Evolutionary conservation across 2,888 invertebrate genomes (phyloP), one percentile per base, ranked within the genome.

Genomic region (Drosophila testacea): DNA sequence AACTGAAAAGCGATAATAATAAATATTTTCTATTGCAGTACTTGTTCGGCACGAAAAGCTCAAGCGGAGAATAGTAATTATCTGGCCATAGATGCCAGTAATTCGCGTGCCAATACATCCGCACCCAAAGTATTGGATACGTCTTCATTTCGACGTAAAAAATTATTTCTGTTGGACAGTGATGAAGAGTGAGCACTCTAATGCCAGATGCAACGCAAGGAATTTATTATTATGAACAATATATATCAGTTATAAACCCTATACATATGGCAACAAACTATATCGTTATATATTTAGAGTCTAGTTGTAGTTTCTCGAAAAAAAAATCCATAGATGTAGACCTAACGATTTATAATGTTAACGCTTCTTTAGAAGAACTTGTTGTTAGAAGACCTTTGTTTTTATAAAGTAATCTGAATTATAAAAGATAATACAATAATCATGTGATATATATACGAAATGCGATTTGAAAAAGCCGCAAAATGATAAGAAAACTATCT

Each of bases 121-220:
- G 36, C 70, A 5, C 57, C 81, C 4, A 84, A 84, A 59, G 47
- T 67, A 36, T 66, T 84, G 56, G 92, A 92, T 78, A 79, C 88
- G 27, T 91, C 91, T 27, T 90, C 91, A 34, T 64, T 91, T 55
- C 83, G 88, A 47, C 86, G 91, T 44, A 92, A 91, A 62, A 91
- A 91, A 62, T 73, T 92, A 13, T 92, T 92, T 79, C 68, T 80
- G 48, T 78, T 89, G 74, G 81, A 81, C 65, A 89, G 84, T 51
- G 91, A 92, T 59, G 85, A 84, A 39, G 91, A 92, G 73, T 92
- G 34, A 83, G n/a, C 28, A 44, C 4, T 30, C 13, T 11, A 6
- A 6, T 69, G 27, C 28, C 39, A 22, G 30, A 57, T 61, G 63
- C 7, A 68, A 71, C 66, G 48, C 47, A 70, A 79, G 57, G 77